Evolutionary conservation across 1,140 invertebrate species (phyloP), one percentile per base, ranked within the genome.

Genomic region (Macrostomum lignano): DNA sequence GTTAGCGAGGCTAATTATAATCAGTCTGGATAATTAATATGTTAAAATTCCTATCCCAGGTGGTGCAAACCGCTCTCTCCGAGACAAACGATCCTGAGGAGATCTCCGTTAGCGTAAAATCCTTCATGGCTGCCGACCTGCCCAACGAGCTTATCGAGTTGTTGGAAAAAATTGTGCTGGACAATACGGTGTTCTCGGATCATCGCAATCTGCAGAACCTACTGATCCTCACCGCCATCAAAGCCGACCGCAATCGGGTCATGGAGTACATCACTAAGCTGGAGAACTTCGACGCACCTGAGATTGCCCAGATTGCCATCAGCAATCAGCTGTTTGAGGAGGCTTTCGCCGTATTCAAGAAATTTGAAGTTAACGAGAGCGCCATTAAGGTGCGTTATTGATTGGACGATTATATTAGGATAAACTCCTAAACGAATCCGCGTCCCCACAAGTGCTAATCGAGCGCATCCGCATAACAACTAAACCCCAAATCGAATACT

Each of bases 341-440:
- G 63, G 91, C 91, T 2, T 98, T 98, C 52, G 88, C 88, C 2
- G 96, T 98, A 39, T 98, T 91, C 64, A 93, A 88, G 61, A 96
- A 96, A 53, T 98, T 98, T 57, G 88, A 94, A 55, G 91, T 96
- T 23, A 98, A 98, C 53, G 88, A 84, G 1, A 93, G 82, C 1
- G 91, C 91, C 38, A 93, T 98, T 46, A 82, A 94, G 64, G 67
- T 68, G 48, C n/a, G n/a, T n/a, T n/a, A n/a, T n/a, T n/a, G n/a
- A n/a, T n/a, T n/a, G n/a, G n/a, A n/a, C n/a, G n/a, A n/a, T n/a
- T n/a, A n/a, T n/a, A n/a, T n/a, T n/a, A n/a, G n/a, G n/a, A n/a
- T n/a, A n/a, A n/a, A n/a, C n/a, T n/a, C n/a, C n/a, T n/a, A n/a
- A n/a, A n/a, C n/a, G n/a, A n/a, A n/a, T n/a, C n/a, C n/a, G n/a